Conservation (phyloP, 2,113 vertebrate genomes). For the Crotalus tigris region DNA sequence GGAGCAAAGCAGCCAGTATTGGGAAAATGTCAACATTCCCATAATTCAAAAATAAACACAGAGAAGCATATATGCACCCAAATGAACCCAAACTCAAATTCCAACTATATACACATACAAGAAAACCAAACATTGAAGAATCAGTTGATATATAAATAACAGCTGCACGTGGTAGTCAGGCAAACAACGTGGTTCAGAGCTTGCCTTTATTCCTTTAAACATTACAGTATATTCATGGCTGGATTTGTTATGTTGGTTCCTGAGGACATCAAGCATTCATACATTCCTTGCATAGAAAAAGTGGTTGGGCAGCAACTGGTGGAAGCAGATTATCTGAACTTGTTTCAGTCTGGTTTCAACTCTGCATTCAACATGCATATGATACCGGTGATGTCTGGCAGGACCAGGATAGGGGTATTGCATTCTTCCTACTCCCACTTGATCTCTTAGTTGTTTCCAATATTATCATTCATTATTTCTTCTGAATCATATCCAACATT, state of each 20-base stretch:
- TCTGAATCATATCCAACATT: background rate
- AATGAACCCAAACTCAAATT: background rate
- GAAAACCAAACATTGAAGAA: background rate
- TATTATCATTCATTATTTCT: background rate
- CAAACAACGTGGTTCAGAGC: background rate
- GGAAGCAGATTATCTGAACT: background rate
- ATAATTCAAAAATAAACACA: conserved; percentile 8
- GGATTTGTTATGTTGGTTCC: background rate
- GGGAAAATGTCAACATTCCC: conserved; percentile 13
- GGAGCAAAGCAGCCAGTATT: background rate
- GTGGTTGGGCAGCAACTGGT: background rate
- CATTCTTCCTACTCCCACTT: background rate
- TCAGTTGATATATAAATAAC: background rate
- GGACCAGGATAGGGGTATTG: background rate
- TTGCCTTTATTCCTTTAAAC: background rate
- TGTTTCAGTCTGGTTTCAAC: background rate
- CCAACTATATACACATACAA: background rate
- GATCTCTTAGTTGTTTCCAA: background rate
- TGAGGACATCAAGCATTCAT: background rate
- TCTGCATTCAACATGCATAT: background rate
- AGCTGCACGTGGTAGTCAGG: background rate
- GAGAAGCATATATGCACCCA: background rate
- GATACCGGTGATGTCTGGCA: background rate
- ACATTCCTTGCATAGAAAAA: background rate
- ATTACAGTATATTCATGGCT: background rate